phyloP scores from a whole-genome alignment of 2,888 invertebrate genomes.

The Synergus laeviventris region DNA sequence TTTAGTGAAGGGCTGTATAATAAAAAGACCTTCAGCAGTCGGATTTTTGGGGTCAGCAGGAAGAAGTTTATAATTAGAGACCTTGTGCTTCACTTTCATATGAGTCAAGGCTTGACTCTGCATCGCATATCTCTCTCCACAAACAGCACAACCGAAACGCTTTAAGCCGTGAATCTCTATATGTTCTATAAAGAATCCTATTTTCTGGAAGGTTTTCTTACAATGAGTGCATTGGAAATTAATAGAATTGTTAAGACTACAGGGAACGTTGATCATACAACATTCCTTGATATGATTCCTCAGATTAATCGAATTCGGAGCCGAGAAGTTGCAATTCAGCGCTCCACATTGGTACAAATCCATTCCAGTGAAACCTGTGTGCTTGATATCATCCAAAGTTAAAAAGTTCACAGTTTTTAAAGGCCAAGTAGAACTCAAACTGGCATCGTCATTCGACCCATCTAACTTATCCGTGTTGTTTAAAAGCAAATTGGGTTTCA shows the following conservation, averaged over 20 bases:
- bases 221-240: constrained; percentile 75
- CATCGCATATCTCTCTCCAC: constrained; percentile 73
- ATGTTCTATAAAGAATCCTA: constrained; percentile 78
- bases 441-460: constrained; percentile 31
- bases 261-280: constrained; percentile 37
- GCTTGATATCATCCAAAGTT: constrained; percentile 69
- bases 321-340: constrained; percentile 73
- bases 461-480: constrained; percentile 52
- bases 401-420: constrained; percentile 52
- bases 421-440: background rate
- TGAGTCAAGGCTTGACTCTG: constrained; percentile 75
- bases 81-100: constrained; percentile 78
- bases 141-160: constrained; percentile 80
- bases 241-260: constrained; percentile 43
- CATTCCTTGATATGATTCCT: constrained; percentile 76
- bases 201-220: constrained; percentile 75
- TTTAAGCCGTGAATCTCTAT: constrained; percentile 80
- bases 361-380: constrained; percentile 73
- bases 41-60: constrained; percentile 77
- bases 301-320: constrained; percentile 70
- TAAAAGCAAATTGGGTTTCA: constrained; percentile 41
- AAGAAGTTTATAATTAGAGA: constrained; percentile 71
- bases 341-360: constrained; percentile 78
- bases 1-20: constrained; percentile 74
- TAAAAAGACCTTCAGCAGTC: constrained; percentile 77